Base-by-base conservation (phyloP, 2,888 invertebrate genomes). In the Phrixothrix hirtus region DNA sequence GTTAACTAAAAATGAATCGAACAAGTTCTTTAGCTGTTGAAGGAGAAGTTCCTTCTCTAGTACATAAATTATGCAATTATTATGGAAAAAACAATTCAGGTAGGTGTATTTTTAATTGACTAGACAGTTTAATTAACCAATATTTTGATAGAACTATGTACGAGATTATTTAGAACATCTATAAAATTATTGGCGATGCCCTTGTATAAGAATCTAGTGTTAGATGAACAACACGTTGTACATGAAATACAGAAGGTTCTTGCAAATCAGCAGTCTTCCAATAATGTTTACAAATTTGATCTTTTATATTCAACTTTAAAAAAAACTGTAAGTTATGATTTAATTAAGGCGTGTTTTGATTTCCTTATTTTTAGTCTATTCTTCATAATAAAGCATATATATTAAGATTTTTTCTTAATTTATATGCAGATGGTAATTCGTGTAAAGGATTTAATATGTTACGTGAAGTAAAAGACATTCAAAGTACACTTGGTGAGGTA, bases 41-140 rank as follows among this genome's bases (percentile, higher is more conserved):
- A 32, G 55, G 47, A 10, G 49, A 52, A 30, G 49, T 63, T 13
- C 61, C 64, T 4, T 42, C 45, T 11, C 55, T 64, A 44, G 48
- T 64, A 34, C 60, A 59, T 41, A 69, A 72, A 57, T 64, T 75
- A 36, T 75, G 75, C 60, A 70, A 69, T 55, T 64, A 68, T 51
- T 64, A 72, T 35, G 67, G 74, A 4, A 67, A 65, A 51, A 64
- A 71, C 47, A 67, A 73, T 59, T 55, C 59, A 55, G 60, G 60
- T 62, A 55, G 2, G 16, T 37, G n/a, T 21, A 2, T 2, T 6
- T 37, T 25, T 25, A 37, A 10, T 11, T 12, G 16, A 6, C n/a
- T 6, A n/a, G n/a, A 3, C n/a, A 6, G 14, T 36, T 32, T 35
- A 16, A 11, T 21, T 13, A 61, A n/a, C 9, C 5, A 2, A 11